Evolutionary conservation across 2,888 invertebrate species (phyloP), one percentile per base, ranked within the genome.

Genomic region (Caenorhabditis sulstoni): DNA sequence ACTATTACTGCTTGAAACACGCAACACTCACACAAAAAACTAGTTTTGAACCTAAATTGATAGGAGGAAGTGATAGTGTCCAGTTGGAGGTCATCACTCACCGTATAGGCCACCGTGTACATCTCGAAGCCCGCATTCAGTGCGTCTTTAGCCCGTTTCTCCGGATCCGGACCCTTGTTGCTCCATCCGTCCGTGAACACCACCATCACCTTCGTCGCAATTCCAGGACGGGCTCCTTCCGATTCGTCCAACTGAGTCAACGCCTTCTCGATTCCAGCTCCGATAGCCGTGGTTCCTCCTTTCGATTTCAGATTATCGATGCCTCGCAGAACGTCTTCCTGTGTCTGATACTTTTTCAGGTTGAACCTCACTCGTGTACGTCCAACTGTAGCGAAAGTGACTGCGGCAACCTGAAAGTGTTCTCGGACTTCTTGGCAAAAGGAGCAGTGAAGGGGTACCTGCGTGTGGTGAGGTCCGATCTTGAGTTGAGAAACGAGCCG

Each of bases 171-270:
- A 4, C 89, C 89, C 57, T 88, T 88, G 80, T 89, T 89, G 55
- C 80, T 80, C 87, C 88, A 89, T 20, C 89, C 89, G 75, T 89
- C 88, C 18, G 89, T 89, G 82, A 89, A 89, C 0, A 89, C 85
- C 8, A 89, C 81, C 88, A 89, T 89, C 5, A 89, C 86, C 62
- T 87, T 86, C 9, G 88, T 88, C 3, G 89, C 89, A 41, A 89
- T 78, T 58, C 86, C 85, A 0, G 88, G 89, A 59, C 89, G 79
- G n/a, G 87, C 89, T 29, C 89, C 89, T 62, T 86, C 83, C 16
- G 74, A 79, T 52, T 86, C 87, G 16, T 86, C 84, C 18, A 83
- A 76, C 71, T 89, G 89, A 44, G 87, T 87, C 20, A 84, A 37
- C 16, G 79, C 89, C 55, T 86, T 83, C 53, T 85, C 79, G 65